Evolutionary conservation across 1,140 invertebrate species (phyloP), one percentile per base, ranked within the genome.

Genomic region (Macrocentrus cingulum): DNA sequence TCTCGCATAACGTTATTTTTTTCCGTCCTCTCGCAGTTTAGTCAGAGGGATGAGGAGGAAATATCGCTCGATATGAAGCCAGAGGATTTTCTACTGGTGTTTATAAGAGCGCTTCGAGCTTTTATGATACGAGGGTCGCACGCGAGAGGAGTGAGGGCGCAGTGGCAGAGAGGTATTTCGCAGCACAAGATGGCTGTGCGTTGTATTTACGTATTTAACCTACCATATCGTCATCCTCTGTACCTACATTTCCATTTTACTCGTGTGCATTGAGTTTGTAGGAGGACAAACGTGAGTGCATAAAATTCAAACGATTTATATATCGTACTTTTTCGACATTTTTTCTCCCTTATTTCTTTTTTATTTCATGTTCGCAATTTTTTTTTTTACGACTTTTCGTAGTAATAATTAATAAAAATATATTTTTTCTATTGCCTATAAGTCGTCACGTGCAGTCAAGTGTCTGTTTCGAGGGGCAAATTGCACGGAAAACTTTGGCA

Each of bases 41-140:
- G 20, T n/a, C 16, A 20, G 49, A n/a, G n/a, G n/a, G n/a, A n/a
- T n/a, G 11, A 18, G 7, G 11, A 15, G 41, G 37, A 32, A 58
- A 58, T 42, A 58, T 50, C 19, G 34, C 34, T 44, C 48, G 45
- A 50, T 58, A 58, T 51, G 22, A 58, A 44, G 36, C 34, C 37
- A 9, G 15, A 32, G 56, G 56, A 58, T 58, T 58, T 58, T 49
- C 46, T 29, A 32, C 56, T 34, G 32, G 34, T 18, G 49, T 37
- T 51, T 58, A 51, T 51, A 50, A 58, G 18, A 29, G 37, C 41
- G 19, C 23, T 13, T 15, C 29, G 16, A 48, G 42, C 42, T 56
- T 55, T 58, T 58, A 58, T 58, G 41, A 22, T 13, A 20, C 37
- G 23, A 42, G 36, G 51, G n/a, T 2, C 19, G 8, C 18, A n/a